These are phyloP conservation scores for Antidorcas marsupialis DNA, from an alignment of 2,113 vertebrate genomes.

Conservation along the genomic window DNA sequence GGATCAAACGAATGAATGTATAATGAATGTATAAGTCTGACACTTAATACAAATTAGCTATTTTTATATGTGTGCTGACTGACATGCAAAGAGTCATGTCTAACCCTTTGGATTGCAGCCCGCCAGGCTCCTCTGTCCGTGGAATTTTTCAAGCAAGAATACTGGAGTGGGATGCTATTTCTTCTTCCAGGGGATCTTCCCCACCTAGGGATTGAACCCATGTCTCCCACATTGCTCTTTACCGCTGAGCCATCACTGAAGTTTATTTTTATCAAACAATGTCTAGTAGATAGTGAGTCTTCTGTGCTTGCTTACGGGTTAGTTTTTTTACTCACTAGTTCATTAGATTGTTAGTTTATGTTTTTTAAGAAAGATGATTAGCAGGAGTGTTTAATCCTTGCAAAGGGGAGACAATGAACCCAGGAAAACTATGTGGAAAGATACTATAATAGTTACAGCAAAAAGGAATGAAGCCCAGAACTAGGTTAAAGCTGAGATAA, in stretches of 20 bases:
- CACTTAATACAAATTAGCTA: neutral
- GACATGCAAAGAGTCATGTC: no score
- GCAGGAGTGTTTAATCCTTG: neutral
- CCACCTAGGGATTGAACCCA: neutral
- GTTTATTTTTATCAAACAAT: neutral
- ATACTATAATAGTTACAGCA: neutral
- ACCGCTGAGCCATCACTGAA: neutral
- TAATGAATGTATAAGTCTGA: neutral
- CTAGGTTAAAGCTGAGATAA: neutral
- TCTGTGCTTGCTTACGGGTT: fast-evolving
- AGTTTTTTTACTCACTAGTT: neutral
- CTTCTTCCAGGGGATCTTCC: neutral
- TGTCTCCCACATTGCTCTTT: neutral
- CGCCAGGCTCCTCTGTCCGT: neutral
- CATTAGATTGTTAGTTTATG: neutral
- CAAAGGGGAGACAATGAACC: neutral
- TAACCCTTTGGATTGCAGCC: neutral
- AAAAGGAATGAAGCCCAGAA: neutral
- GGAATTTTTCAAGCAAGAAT: neutral
- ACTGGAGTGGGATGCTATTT: neutral
- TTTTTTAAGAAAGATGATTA: neutral
- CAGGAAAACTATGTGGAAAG: neutral
- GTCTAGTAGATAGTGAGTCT: neutral
- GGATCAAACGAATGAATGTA: neutral
- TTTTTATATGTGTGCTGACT: neutral